Evolutionary conservation across 2,113 vertebrate genomes (phyloP), one percentile per base, ranked within the genome.

Genomic region (Chlorodrepanis virens): DNA sequence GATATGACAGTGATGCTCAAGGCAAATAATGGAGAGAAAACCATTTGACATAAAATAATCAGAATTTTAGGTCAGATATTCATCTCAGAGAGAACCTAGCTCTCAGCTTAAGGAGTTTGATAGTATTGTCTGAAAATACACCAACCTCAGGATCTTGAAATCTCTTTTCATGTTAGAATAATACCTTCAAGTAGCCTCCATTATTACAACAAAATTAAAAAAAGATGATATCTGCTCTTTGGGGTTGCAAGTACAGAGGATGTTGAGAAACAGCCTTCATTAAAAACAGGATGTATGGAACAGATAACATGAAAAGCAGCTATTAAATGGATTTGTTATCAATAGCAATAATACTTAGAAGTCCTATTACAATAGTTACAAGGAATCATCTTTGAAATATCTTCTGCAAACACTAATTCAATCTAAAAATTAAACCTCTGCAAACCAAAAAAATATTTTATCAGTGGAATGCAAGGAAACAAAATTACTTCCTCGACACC

Each of bases 71-170:
- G 27, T 65, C 37, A 70, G 15, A 50, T 63, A 65, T 9, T 64
- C 4, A 33, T 67, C 24, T 92, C 35, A 42, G 5, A 0, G 0
- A 40, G 8, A 76, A 54, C 4, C 9, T 65, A 37, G 8, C 50
- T 79, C 61, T 88, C 35, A 68, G 7, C 12, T 85, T 63, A 45
- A 74, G 20, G 9, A 74, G 20, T 67, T 80, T 76, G 6, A 6
- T 56, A 71, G 24, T 27, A 59, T 49, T 65, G 6, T 59, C 35
- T 92, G 22, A 60, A 52, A 78, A 85, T 83, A 3, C 18, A 57
- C 5, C 40, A 40, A 42, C 5, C 5, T 77, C 20, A 33, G 33
- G 16, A 64, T 64, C 42, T 54, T 71, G 29, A 84, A 91, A 94
- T 59, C 15, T 56, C 49, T 84, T 94, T 57, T 45, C 5, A n/a